These are phyloP conservation scores for Anolis apletophallus DNA, from an alignment of 2,797 vertebrate genomes.

Conservation along the genomic window DNA sequence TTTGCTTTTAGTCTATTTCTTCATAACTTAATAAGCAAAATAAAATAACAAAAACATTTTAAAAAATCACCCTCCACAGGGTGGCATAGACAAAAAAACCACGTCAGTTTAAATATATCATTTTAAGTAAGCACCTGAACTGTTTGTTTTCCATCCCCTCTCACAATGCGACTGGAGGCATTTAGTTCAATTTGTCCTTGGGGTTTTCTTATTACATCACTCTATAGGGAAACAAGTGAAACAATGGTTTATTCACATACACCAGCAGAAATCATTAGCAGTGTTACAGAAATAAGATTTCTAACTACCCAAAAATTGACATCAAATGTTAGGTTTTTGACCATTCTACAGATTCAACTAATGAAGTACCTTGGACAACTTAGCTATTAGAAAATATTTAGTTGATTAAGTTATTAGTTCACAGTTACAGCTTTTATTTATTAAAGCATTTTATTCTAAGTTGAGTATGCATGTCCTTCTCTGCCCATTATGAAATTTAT, in stretches of 20 bases:
- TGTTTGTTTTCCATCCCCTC: constrained; percentile 95
- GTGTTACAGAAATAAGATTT: constrained; percentile 42
- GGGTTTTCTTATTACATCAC: constrained; percentile 95
- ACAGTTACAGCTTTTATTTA: background rate
- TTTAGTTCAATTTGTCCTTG: constrained; percentile 97
- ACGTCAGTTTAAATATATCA: background rate
- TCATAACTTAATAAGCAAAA: background rate
- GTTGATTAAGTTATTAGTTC: constrained; percentile 8
- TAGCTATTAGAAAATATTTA: background rate
- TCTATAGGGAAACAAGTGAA: constrained; percentile 78
- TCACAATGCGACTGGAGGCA: constrained; percentile 89
- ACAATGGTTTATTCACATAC: constrained; percentile 20
- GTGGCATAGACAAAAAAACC: background rate
- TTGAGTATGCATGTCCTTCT: background rate
- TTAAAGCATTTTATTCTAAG: background rate
- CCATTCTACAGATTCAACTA: background rate
- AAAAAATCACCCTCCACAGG: background rate
- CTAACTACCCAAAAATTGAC: constrained; percentile 39
- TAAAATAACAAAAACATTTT: background rate
- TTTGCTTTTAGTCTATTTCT: too few species aligned
- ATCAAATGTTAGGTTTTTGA: background rate
- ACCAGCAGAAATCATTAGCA: constrained; percentile 27
- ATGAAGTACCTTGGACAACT: background rate
- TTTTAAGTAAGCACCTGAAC: constrained; percentile 86
- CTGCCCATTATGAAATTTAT: background rate